Base-by-base conservation (phyloP, 2,797 vertebrate species). In the Acrossocheilus wenchowensis region DNA sequence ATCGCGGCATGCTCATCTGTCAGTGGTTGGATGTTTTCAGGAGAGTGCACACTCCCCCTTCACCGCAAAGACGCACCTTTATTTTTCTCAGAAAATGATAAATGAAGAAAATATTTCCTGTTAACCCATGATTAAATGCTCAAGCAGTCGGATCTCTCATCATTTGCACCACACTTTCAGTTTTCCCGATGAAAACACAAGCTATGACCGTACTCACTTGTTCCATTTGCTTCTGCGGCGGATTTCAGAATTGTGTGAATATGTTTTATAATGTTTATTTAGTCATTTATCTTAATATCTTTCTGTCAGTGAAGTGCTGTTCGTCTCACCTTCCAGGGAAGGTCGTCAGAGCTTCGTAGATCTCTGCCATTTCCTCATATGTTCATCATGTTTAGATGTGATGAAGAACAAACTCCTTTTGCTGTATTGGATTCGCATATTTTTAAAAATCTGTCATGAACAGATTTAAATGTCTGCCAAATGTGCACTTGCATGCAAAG, bases 41-140 rank as follows among this genome's bases (percentile, higher is more conserved):
- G 77, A 80, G 71, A 81, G 39, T 10, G 10, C 57, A 74, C 78
- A 74, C 69, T 81, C 78, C 30, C 57, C 23, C 48, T 73, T 48
- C 9, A 80, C 84, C 52, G n/a, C 84, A 85, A 71, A 79, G 50
- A 71, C 36, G 57, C 60, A 71, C 69, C 69, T 86, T 81, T 81
- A 74, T 81, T 86, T 86, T 85, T 21, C 52, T 73, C 69, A 6
- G 45, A 52, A 43, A 81, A 74, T 86, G 85, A 81, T 81, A 74
- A 86, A 86, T 86, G 43, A 86, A 64, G 57, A 21, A 66, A 86
- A 81, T 86, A 41, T 86, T 86, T 86, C 69, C 85, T 52, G 68
- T 81, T 86, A 81, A 64, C 30, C 57, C 30, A 23, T 86, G 85
- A 86, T 86, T 74, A 86, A 86, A 81, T 75, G 69, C 60, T 43